A percentile compares a stretch with the other conserved stretches of the same genome.
Conservation (phyloP, 2,113 vertebrate genomes). For the mouse (Mus musculus) region DNA sequence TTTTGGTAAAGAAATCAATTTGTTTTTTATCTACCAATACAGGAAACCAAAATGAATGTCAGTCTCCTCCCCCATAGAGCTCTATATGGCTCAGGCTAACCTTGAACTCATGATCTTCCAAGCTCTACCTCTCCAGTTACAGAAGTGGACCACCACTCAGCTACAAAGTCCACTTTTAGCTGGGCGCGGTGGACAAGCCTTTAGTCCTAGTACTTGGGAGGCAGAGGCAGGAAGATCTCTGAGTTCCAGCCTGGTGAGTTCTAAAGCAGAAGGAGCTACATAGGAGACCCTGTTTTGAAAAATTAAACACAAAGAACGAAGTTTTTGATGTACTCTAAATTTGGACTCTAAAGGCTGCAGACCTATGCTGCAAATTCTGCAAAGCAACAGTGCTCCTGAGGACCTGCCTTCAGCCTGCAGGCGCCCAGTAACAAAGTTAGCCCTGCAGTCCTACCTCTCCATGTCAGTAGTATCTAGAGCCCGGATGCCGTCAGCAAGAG, state of each 20-base stretch:
- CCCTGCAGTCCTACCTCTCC: slow-evolving; percentile 90
- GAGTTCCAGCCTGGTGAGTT: neutral
- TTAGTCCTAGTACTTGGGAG: neutral
- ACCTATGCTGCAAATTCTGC: neutral
- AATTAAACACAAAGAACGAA: neutral
- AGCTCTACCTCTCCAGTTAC: neutral
- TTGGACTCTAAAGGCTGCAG: neutral
- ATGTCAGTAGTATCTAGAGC: slow-evolving; percentile 97
- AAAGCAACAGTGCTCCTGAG: neutral
- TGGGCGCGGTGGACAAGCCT: too few relatives aligned
- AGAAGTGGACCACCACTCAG: neutral
- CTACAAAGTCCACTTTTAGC: neutral
- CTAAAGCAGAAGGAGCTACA: neutral
- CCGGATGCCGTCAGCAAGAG: slow-evolving; percentile 96
- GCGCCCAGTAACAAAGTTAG: neutral
- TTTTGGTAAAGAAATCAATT: neutral
- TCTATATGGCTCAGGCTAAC: neutral
- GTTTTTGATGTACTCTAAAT: neutral
- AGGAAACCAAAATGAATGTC: neutral
- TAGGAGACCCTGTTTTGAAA: neutral
- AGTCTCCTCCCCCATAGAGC: neutral
- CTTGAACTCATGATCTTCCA: neutral
- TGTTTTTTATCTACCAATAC: neutral
- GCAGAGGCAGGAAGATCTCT: neutral
- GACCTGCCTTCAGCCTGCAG: neutral